Evolutionary conservation across 2,113 vertebrate species (phyloP), one percentile per base, ranked within the genome.

Genomic region (Martes martes): DNA sequence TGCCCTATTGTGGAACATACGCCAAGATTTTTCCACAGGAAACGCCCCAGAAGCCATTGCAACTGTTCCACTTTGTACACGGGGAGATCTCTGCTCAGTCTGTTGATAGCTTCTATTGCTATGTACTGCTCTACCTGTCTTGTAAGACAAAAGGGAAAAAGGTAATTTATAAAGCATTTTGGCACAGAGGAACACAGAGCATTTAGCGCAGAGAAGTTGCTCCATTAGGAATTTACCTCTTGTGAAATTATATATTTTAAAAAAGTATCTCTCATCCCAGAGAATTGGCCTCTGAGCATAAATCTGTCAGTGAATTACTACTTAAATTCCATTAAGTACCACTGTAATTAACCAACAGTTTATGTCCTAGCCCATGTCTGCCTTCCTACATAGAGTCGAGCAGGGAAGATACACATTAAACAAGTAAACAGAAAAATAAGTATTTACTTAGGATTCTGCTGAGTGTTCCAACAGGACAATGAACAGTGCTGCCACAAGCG

Each of bases 241-340:
- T 93, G 7, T 61, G 69, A 92, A 91, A 79, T 59, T 55, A 76
- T 33, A 4, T n/a, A 6, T 95, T 94, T 79, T 5, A 23, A 65
- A 89, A 69, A 31, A 23, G 3, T 4, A 42, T 55, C 36, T 42
- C 24, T 73, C 21, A 84, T 73, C 33, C 59, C 39, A 93, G 71
- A 19, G 28, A 95, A 61, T 45, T 4, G 4, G 7, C 74, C n/a
- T 81, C n/a, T 42, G 13, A 81, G 84, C 55, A 15, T 73, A 89
- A 93, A 52, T 45, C 61, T 95, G 84, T 52, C 42, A 85, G 82
- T 73, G 52, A 91, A 85, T 57, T 92, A 82, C 74, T 95, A 50
- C 19, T 83, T 78, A 67, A 59, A 93, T 36, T 59, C 21, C 4
- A 52, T 63, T 83, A 83, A 73, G 23, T 86, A 50, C 19, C 33